Evolutionary conservation across 2,113 vertebrate genomes (phyloP), one percentile per base, ranked within the genome.

Genomic region (Rhinichthys klamathensis): DNA sequence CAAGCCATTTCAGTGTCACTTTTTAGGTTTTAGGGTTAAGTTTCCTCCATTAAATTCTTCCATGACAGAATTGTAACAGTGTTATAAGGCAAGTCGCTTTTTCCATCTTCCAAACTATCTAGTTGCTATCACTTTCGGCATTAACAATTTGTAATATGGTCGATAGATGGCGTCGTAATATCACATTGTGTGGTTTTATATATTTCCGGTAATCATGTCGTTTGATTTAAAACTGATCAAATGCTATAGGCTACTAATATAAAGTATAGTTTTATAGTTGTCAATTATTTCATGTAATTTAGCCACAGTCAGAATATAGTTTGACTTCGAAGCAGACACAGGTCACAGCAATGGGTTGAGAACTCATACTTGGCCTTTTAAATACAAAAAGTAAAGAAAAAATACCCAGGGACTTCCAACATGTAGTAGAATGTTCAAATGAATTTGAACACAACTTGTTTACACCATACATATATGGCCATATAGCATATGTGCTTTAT

Each of bases 91-190:
- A 65, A n/a, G 2, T 67, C 25, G 21, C 8, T 35, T 51, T 81
- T 69, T 49, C 25, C 41, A 67, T 80, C 41, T 54, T 54, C 16
- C 27, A 63, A 80, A 38, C 63, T 63, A 44, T 81, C 25, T 23
- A 69, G 61, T 67, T 21, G 35, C 1, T 54, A 30, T 82, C 21
- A n/a, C 80, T 51, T 69, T 72, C 4, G 4, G 79, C 18, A 67
- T 82, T 56, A 5, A 2, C 49, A 0, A 3, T 79, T 83, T 63
- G 15, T 35, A 56, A 35, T 72, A 10, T 83, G 46, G 7, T 18
- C 63, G 27, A 72, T 56, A 83, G 81, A 83, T 83, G 81, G 81
- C 81, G 81, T 30, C 15, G 4, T 83, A 41, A 58, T 72, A 83
- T 41, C 67, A 58, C 46, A 72, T 70, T 51, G 7, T 8, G 15